Base-by-base conservation (phyloP, 2,113 vertebrate species). In the Deroptyus accipitrinus region DNA sequence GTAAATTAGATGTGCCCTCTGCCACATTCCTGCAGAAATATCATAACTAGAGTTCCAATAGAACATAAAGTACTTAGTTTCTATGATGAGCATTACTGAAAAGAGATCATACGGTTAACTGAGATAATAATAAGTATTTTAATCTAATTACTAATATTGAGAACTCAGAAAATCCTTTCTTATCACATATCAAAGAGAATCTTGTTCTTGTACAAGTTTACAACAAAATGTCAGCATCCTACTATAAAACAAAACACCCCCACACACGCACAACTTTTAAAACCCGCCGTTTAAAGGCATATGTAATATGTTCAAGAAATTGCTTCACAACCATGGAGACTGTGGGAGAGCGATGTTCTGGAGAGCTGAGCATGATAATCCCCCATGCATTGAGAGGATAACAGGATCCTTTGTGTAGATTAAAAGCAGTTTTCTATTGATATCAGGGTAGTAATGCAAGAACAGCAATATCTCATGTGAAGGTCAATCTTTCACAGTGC, bases 401-500 rank as follows among this genome's bases (percentile, higher is more conserved):
- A 97, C 96, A 96, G 92, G 94, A 73, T 85, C 68, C 92, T 96
- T 96, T 97, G 90, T 96, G 79, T 94, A 96, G 85, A 97, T 98
- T 97, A 97, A 98, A 97, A 95, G 79, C 92, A 97, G 86, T 97
- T 96, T 97, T 97, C 93, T 97, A 96, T 97, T 98, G 97, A 97
- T 97, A 98, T 94, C 76, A 35, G 52, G 52, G 66, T 97, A 78
- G 94, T 87, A 97, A 96, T 94, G 96, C 92, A 97, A 97, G 79
- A 97, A 97, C 70, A 85, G 87, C 96, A 93, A 94, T 96, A 97
- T 95, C 95, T 97, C 95, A 97, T 95, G 80, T 96, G 94, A 98
- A 98, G 97, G 97, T 98, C 97, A 98, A 96, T 97, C 95, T 97
- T 98, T 97, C 97, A 97, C 93, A 97, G 90, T 95, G 97, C 94